Evolutionary conservation across 2,113 vertebrate species (phyloP), one percentile per base, ranked within the genome.

Genomic region (Oreocharis arfaki): DNA sequence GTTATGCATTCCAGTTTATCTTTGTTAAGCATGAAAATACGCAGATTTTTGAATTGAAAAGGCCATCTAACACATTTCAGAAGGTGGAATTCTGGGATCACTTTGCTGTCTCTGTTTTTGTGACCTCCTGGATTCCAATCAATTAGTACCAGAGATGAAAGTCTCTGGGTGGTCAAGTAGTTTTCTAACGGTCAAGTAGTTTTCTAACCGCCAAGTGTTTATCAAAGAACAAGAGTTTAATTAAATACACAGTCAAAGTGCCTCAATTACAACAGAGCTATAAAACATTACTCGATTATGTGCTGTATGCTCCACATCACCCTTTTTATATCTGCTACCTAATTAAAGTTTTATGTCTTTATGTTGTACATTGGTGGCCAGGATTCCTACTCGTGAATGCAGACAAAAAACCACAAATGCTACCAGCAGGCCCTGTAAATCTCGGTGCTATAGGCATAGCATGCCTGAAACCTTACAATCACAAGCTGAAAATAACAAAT

Each of bases 131-230:
- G 33, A 91, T 67, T 90, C 50, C 55, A 95, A 47, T 67, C 86
- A 95, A 79, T 94, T 93, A 93, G 47, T 74, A 79, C 15, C 65
- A 82, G 59, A 84, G 71, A 94, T 70, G 20, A 95, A 96, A 95
- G 64, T 26, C 26, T 56, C 32, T 56, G 41, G 8, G n/a, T 84
- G 60, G 56, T 80, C 76, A 69, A 86, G 27, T 52, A 76, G 71
- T 89, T 90, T 68, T 85, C 68, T 70, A 93, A 90, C 11, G 91
- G 90, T 46, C 57, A 82, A 91, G 59, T 75, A 76, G 71, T 89
- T 90, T 68, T 85, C 68, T 70, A 93, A 90, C 11, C 91, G 90
- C 50, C 57, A 82, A 91, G 59, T 75, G 49, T 59, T 71, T 89
- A 94, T 73, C 75, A 93, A 85, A 95, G 35, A 20, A 95, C 37